phyloP scores from a whole-genome alignment of 2,888 invertebrate genomes.

The Tricholauxania praeusta region DNA sequence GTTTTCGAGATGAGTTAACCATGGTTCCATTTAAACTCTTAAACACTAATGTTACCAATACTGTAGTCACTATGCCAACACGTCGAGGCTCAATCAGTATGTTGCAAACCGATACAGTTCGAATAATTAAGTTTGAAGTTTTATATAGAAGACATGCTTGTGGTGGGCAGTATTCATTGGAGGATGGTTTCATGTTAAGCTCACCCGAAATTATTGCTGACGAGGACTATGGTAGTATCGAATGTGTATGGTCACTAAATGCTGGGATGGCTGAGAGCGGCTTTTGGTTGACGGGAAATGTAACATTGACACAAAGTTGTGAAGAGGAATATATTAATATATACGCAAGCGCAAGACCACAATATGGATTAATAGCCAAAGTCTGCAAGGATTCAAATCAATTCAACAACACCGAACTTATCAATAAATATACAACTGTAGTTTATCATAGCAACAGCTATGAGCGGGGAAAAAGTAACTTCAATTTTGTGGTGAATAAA shows the following conservation, averaged over 20 bases:
- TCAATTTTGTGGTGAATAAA: constrained; percentile 45
- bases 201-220: constrained; percentile 56
- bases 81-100: constrained; percentile 50
- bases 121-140: constrained; percentile 61
- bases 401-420: constrained; percentile 45
- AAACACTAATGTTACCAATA: constrained; percentile 46
- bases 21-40: background rate
- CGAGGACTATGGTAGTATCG: constrained; percentile 64
- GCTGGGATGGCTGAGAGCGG: background rate
- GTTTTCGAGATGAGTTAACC: constrained; percentile 43
- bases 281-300: constrained; percentile 66
- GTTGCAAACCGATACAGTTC: constrained; percentile 41
- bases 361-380: constrained; percentile 66
- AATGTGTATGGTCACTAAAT: constrained; percentile 81
- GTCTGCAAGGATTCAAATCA: constrained; percentile 70
- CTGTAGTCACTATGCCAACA: constrained; percentile 45
- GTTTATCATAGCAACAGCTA: constrained; percentile 74
- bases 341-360: constrained; percentile 52
- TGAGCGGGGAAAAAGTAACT: constrained; percentile 41
- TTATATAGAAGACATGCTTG: constrained; percentile 76
- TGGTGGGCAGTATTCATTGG: constrained; percentile 73
- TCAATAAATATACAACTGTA: constrained; percentile 69
- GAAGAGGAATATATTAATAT: constrained; percentile 71
- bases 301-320: constrained; percentile 72
- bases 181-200: constrained; percentile 60